Conservation (phyloP, 2,797 vertebrate genomes). For the Hafferia zeledoni region DNA sequence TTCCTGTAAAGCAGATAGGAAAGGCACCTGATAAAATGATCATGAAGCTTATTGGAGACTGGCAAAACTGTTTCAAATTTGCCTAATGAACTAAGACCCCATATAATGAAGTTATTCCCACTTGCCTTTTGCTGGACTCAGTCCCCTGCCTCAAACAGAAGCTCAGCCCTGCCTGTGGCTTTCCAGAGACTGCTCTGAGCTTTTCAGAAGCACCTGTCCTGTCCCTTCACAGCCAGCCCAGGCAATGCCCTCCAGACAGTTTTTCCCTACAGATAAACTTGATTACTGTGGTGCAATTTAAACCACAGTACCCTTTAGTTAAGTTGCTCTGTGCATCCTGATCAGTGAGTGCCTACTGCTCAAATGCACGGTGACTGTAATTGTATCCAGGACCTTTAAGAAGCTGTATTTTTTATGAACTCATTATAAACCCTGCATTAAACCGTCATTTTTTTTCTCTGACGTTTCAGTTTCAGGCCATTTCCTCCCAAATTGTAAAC, state of each 20-base stretch:
- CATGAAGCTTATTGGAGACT: background rate
- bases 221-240: background rate
- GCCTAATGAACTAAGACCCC: background rate
- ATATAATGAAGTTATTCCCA: background rate
- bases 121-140: background rate
- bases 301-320: background rate
- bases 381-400: background rate
- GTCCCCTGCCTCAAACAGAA: background rate
- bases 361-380: background rate
- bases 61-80: background rate
- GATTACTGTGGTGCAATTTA: background rate
- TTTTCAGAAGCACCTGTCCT: background rate
- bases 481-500: conserved; percentile 25
- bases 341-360: background rate
- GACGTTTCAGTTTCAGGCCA: conserved; percentile 7
- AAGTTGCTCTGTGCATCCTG: background rate
- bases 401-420: background rate
- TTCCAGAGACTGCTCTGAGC: background rate
- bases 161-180: background rate
- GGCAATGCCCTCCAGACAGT: background rate
- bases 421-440: background rate
- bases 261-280: background rate
- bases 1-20: background rate
- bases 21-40: background rate
- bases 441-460: background rate